Evolutionary conservation across 2,888 invertebrate species (phyloP).

Genomic region (Pseudoips prasinana): DNA sequence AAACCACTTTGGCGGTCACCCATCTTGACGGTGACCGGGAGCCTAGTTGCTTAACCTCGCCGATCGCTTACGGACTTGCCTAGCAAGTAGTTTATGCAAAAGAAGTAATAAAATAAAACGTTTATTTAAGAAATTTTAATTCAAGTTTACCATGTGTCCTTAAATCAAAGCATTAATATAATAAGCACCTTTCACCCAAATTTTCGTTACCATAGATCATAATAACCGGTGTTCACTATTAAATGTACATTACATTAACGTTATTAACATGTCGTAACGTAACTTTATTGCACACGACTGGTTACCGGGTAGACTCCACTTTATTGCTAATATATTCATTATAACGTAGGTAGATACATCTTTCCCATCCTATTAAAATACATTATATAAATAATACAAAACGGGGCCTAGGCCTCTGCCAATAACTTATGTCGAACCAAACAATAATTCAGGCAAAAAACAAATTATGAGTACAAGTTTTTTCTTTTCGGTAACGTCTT

Average conservation of each 20-base stretch:
- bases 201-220: conserved; percentile 33
- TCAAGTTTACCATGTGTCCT: no score
- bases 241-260: conserved; percentile 54
- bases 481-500: conserved; percentile 78
- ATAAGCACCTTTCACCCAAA: conserved; percentile 26
- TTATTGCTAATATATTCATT: conserved; percentile 79
- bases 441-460: conserved; percentile 74
- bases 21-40: no score
- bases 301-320: conserved; percentile 48
- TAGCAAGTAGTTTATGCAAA: no score
- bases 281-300: conserved; percentile 63
- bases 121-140: no score
- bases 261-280: conserved; percentile 65
- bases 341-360: conserved; percentile 56
- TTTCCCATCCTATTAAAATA: conserved; percentile 74
- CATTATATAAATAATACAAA: conserved; percentile 73
- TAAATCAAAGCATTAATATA: no score
- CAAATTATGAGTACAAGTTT: conserved; percentile 64
- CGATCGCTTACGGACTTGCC: no score
- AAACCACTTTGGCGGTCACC: no score
- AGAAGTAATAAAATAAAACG: no score
- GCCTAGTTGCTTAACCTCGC: no score
- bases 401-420: conserved; percentile 49
- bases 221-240: conserved; percentile 40
- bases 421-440: conserved; percentile 67